A percentile compares a stretch with the other conserved stretches of the same genome.
Evolutionary conservation across 2,797 vertebrate species (phyloP).

Genomic region (Sebastes kiyomatsui): DNA sequence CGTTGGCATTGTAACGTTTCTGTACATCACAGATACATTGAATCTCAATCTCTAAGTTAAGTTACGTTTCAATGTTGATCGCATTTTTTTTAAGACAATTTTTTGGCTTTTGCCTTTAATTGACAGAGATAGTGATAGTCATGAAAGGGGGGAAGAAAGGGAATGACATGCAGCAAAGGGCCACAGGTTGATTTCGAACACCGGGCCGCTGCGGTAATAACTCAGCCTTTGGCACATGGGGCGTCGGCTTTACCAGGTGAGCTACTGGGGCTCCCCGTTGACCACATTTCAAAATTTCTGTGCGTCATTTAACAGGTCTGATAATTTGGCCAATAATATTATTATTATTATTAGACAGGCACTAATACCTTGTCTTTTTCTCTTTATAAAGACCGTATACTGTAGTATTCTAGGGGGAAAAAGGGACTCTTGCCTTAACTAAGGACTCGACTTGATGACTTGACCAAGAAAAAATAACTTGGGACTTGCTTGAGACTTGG

Average conservation of each 20-base stretch:
- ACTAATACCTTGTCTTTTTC: not conserved
- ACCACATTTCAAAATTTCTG: not conserved
- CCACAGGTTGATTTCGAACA: too few relatives aligned
- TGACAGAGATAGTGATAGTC: not conserved
- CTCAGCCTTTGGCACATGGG: too few relatives aligned
- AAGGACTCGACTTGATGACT: not conserved
- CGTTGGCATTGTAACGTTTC: too few relatives aligned
- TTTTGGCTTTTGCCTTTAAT: not conserved
- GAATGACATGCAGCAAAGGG: too few relatives aligned
- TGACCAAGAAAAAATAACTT: not conserved
- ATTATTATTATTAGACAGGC: not conserved
- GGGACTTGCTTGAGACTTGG: not conserved
- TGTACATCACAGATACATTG: rapidly evolving
- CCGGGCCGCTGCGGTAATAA: too few relatives aligned
- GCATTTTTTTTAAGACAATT: not conserved
- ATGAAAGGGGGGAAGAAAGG: not conserved
- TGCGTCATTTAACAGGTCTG: too few relatives aligned
- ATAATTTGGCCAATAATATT: not conserved
- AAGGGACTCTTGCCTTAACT: not conserved
- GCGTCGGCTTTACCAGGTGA: too few relatives aligned
- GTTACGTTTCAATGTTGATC: not conserved
- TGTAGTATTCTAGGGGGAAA: not conserved
- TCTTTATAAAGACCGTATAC: too few relatives aligned
- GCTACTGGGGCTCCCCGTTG: not conserved
- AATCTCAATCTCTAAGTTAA: not conserved